A percentile compares a stretch with the other conserved stretches of the same genome.
Evolutionary conservation across 30 jellyfish, hydroid and myxozoan species (phyloP).

Genomic region (Catostylus mosaicus): DNA sequence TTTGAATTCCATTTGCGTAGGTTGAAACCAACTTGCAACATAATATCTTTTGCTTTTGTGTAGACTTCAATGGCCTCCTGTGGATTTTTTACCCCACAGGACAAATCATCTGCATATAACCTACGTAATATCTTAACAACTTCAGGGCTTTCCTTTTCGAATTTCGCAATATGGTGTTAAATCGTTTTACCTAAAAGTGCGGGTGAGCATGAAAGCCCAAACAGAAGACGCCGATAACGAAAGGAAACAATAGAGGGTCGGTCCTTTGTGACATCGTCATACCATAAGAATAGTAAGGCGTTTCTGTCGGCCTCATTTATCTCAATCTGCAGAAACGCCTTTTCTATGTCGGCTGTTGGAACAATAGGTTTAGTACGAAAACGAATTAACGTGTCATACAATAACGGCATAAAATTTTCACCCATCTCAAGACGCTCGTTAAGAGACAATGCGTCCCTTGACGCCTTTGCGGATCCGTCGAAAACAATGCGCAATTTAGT

Average conservation of each 20-base stretch:
- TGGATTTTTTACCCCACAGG: constrained; percentile 11
- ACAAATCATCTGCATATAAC: constrained; percentile 29
- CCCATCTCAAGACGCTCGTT: no score
- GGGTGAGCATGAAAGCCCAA: constrained; percentile 32
- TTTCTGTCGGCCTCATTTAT: no score
- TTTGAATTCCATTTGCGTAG: constrained; percentile 75
- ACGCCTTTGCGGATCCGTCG: no score
- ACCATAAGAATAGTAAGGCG: no score
- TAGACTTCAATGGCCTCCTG: constrained; percentile 31
- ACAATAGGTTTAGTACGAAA: no score
- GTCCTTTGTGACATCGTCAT: constrained; percentile 21
- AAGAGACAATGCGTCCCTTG: no score
- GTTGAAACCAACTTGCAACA: constrained; percentile 64
- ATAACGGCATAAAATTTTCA: no score
- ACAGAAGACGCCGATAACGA: constrained; percentile 16
- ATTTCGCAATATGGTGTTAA: background rate
- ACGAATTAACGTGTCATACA: no score
- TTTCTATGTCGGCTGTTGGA: no score
- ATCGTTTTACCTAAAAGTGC: constrained; percentile 40
- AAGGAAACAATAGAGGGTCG: constrained; percentile 14
- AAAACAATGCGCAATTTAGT: no score
- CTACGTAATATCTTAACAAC: constrained; percentile 11
- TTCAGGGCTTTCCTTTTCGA: constrained; percentile 22
- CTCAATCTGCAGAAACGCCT: no score
- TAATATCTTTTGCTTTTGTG: constrained; percentile 19